Base-by-base conservation (phyloP, 2,113 vertebrate species). In the Myotis davidii region DNA sequence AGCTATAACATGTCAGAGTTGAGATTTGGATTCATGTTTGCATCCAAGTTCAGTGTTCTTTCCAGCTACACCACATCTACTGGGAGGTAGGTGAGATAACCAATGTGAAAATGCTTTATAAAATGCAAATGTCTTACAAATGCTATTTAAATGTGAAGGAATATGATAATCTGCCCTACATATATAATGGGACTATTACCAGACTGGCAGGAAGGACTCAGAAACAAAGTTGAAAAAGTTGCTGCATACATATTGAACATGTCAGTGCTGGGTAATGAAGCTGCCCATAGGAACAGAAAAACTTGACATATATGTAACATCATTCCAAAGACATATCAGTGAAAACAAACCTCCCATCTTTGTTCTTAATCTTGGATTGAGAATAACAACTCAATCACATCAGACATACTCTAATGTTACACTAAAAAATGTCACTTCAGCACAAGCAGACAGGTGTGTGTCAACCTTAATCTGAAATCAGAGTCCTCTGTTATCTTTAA, bases 381-480 rank as follows among this genome's bases (percentile, higher is more conserved):
- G 61, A 88, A 90, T 39, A 82, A 8, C 25, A 94, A 96, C 42
- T 18, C 70, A 74, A 85, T 92, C 52, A 50, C n/a, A 70, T 81
- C 37, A 92, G n/a, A 88, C 27, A 85, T 64, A 82, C 27, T 89
- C 65, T 64, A 86, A 56, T 86, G 12, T 92, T 92, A 67, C 0
- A 3, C 21, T 86, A 88, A 91, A 90, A 90, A 92, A 67, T 74
- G 84, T 94, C 78, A 87, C 32, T 85, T 85, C 48, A 90, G 42
- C 67, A 91, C 39, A 91, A 92, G 65, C 37, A 52, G 56, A 93
- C 65, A 91, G 54, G 21, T 84, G 2, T 69, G n/a, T 79, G 45
- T 87, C 65, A 86, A 79, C n/a, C 82, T 91, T 61, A 91, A 91
- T 89, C 76, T 94, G 61, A 97, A 94, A 93, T 32, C 79, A 74